Base-by-base conservation (phyloP, 2,797 vertebrate genomes). In the Gila robusta region DNA sequence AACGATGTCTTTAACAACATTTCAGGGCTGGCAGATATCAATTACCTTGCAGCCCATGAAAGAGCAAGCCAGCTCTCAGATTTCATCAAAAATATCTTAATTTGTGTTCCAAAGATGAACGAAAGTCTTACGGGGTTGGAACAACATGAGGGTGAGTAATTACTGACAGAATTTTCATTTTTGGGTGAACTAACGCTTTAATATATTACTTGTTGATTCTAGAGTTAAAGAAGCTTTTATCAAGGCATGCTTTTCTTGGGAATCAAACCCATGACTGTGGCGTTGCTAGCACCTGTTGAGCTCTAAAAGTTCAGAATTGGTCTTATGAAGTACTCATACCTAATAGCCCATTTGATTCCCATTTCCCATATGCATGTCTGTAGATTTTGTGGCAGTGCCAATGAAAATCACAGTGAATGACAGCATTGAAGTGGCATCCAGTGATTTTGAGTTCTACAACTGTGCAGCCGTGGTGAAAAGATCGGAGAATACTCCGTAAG, bases 391-490 rank as follows among this genome's bases (percentile, higher is more conserved):
- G 89, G 96, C 95, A 0, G 96, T 99, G 87, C 90, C 90, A 1
- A 92, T 99, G 64, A 92, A 88, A 64, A 92, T 95, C 54, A 91
- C 95, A 86, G 91, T 91, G 5, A 93, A 92, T 0, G 21, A 88
- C 0, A 16, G 2, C 0, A 91, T 97, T 59, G 93, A 95, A 90
- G 95, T 99, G 92, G 96, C 98, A 0, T 95, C 95, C 0, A 94
- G 96, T 80, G 90, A 92, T 81, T 99, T 97, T 86, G 95, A 94
- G 83, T 99, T 99, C 93, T 99, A 99, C 85, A 96, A 98, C 94
- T 99, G 98, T 89, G 94, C 94, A 5, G 95, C 97, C 2, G 97
- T 98, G 2, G 94, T 96, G 92, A 94, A 95, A 92, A 96, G 96
- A 83, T 91, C 94, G 44, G 93, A 93, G 81, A 98, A 98, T 89